A percentile compares a stretch with the other conserved stretches of the same genome.
These are phyloP conservation scores for Seira ritae DNA, from an alignment of 2,888 invertebrate genomes.

Conservation along the genomic window DNA sequence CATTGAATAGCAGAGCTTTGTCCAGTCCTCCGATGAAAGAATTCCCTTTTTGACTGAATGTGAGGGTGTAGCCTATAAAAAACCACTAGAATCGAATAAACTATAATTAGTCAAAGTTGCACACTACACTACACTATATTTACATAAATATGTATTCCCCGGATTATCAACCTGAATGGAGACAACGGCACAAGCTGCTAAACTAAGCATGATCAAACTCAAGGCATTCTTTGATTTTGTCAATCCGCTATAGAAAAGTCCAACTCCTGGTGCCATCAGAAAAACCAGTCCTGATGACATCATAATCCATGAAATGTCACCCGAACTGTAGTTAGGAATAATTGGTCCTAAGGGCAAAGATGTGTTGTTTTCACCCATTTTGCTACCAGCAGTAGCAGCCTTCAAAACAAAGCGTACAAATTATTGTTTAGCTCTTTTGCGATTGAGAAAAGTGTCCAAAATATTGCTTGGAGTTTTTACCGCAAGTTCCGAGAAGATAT, in stretches of 20 bases:
- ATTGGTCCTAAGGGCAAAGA: not conserved
- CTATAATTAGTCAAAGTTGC: not conserved
- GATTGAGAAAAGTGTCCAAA: too few species aligned
- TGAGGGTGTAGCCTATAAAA: slow-evolving; percentile 60
- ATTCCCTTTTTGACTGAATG: slow-evolving; percentile 54
- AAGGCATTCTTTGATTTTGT: slow-evolving; percentile 63
- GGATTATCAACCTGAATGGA: slow-evolving; percentile 64
- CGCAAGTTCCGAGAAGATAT: too few species aligned
- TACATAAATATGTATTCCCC: too few species aligned
- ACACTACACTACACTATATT: too few species aligned
- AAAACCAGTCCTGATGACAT: slow-evolving; percentile 50
- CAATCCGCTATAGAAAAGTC: slow-evolving; percentile 68
- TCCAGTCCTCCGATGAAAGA: slow-evolving; percentile 63
- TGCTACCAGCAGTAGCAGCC: too few species aligned
- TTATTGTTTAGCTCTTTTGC: too few species aligned
- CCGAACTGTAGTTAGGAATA: slow-evolving; percentile 31
- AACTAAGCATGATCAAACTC: slow-evolving; percentile 63
- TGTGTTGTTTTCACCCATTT: too few species aligned
- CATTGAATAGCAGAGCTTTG: slow-evolving; percentile 38
- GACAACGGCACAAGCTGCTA: slow-evolving; percentile 61
- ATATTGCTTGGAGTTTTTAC: too few species aligned
- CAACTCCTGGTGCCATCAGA: slow-evolving; percentile 61
- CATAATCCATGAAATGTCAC: slow-evolving; percentile 56
- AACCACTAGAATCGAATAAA: slow-evolving; percentile 60
- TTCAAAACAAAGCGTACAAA: too few species aligned